phyloP scores from a whole-genome alignment of 2,113 vertebrate species.

The Campylomormyrus numenius region DNA sequence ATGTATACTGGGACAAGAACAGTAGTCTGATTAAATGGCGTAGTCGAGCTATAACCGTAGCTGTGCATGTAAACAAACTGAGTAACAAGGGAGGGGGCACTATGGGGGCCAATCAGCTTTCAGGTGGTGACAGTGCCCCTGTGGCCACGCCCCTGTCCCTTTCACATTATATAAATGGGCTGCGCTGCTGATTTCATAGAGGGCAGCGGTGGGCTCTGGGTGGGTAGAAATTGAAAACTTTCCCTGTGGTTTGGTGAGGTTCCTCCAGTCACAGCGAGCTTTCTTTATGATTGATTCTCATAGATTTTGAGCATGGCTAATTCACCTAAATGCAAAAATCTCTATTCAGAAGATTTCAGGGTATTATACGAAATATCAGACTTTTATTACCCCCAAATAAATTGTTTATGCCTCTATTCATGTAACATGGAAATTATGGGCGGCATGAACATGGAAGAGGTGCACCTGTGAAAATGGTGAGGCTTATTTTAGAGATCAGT shows the following conservation, averaged over 20 bases:
- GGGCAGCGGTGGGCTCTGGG: background rate
- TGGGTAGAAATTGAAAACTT: background rate
- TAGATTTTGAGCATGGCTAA: background rate
- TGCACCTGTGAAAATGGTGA: background rate
- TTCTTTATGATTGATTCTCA: background rate
- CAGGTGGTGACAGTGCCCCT: background rate
- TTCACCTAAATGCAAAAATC: background rate
- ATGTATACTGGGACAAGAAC: too few relatives aligned
- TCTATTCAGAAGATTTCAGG: background rate
- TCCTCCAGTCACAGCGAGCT: background rate
- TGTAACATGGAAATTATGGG: background rate
- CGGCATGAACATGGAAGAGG: background rate
- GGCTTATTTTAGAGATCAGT: background rate
- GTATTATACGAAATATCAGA: background rate
- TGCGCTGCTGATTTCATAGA: too few relatives aligned
- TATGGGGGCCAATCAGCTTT: background rate
- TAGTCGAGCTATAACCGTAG: too few relatives aligned
- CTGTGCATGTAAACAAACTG: background rate
- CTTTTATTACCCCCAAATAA: background rate
- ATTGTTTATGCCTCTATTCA: background rate
- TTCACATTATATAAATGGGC: too few relatives aligned
- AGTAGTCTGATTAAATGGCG: too few relatives aligned
- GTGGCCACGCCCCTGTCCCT: background rate
- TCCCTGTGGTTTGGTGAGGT: background rate
- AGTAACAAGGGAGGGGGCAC: background rate